Conservation (phyloP, 2,797 vertebrate genomes). For the Amniataba percoides region DNA sequence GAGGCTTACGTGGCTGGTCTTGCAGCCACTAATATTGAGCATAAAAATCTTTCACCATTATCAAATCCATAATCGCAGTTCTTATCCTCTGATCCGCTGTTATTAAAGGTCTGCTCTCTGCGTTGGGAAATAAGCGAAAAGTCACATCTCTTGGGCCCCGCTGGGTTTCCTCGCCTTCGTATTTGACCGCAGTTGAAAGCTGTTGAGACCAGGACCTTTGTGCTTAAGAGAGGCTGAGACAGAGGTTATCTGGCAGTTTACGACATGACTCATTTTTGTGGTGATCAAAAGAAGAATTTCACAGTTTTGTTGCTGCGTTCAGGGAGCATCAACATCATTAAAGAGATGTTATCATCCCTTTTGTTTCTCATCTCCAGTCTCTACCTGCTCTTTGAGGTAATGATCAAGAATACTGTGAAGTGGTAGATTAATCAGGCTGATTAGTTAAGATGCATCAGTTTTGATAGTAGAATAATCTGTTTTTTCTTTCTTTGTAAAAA, state of each 20-base stretch:
- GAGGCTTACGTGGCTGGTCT: conserved; percentile 9
- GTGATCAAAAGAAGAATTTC: not conserved
- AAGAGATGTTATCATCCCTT: not conserved
- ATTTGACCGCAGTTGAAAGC: conserved; percentile 31
- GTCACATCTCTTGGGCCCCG: conserved; percentile 2
- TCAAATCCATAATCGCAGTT: conserved; percentile 54
- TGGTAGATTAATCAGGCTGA: too few relatives aligned
- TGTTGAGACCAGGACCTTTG: conserved; percentile 5
- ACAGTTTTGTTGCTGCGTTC: not conserved
- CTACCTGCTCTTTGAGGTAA: not conserved
- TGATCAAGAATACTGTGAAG: not conserved
- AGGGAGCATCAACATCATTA: too few relatives aligned
- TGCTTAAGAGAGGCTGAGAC: conserved; percentile 8
- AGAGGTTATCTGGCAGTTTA: conserved; percentile 3
- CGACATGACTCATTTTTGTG: not conserved
- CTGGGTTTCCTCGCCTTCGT: conserved; percentile 15
- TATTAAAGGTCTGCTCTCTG: conserved; percentile 22
- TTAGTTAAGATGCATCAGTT: too few relatives aligned
- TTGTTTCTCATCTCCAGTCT: not conserved
- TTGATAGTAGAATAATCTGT: not conserved
- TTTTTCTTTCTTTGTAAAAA: not conserved
- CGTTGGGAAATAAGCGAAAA: conserved; percentile 28
- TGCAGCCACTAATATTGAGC: conserved; percentile 46
- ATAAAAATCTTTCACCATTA: conserved; percentile 48
- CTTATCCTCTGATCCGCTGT: conserved; percentile 27